A percentile compares a stretch with the other conserved stretches of the same genome.
Conservation (phyloP, 2,113 vertebrate species). For the Hyperopisus bebe region DNA sequence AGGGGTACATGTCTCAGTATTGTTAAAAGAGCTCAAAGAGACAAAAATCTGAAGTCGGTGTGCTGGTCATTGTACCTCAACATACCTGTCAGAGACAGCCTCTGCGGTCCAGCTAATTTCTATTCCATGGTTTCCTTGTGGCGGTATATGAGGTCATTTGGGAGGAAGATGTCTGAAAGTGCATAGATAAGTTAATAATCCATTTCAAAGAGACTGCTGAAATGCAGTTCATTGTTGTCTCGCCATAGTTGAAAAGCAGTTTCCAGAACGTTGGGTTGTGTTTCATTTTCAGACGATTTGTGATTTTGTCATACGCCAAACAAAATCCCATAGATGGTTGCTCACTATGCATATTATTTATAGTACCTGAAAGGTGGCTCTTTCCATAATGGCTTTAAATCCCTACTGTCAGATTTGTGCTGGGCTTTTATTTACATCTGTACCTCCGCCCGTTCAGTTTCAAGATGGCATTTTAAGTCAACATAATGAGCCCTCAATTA, state of each 20-base stretch:
- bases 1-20: not conserved
- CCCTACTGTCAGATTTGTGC: not conserved
- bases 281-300: not conserved
- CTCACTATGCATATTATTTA: not conserved
- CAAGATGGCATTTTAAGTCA: not conserved
- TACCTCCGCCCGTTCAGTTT: not conserved
- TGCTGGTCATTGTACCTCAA: not conserved
- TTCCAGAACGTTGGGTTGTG: not conserved
- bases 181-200: not conserved
- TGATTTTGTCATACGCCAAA: not conserved
- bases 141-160: not conserved
- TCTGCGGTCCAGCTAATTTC: not conserved
- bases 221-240: not conserved
- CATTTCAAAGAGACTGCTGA: not conserved
- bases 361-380: not conserved
- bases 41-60: not conserved
- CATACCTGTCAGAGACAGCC: not conserved
- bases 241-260: not conserved
- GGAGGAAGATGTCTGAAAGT: not conserved
- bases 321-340: not conserved
- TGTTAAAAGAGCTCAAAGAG: not conserved
- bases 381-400: not conserved
- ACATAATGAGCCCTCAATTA: slow-evolving; percentile 8
- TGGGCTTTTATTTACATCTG: not conserved
- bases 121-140: not conserved